Evolutionary conservation across 1,140 invertebrate genomes (phyloP).

Genomic region (Caligus rogercresseyi): DNA sequence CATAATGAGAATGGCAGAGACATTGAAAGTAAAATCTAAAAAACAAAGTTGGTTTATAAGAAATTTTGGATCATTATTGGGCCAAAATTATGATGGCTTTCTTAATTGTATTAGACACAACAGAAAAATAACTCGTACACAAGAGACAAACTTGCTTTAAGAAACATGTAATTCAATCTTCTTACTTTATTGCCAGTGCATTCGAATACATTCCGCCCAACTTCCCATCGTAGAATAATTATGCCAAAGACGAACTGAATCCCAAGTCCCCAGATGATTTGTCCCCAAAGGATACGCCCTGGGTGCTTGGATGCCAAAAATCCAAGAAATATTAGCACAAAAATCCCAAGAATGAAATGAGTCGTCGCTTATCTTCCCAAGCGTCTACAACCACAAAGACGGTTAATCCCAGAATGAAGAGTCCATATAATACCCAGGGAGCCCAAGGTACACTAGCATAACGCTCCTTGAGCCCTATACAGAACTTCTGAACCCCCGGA

Average conservation of each 20-base stretch:
- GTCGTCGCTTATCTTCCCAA: slow-evolving; percentile 23
- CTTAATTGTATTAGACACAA: too few species aligned
- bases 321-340: slow-evolving; percentile 29
- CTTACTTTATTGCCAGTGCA: slow-evolving; percentile 53
- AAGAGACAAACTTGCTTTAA: too few species aligned
- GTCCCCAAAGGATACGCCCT: slow-evolving; percentile 46
- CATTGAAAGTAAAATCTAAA: too few species aligned
- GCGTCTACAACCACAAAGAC: slow-evolving; percentile 28
- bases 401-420: slow-evolving; percentile 19
- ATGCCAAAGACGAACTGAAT: slow-evolving; percentile 73
- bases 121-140: too few species aligned
- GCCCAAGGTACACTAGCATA: background rate
- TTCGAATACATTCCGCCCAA: slow-evolving; percentile 53
- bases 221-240: slow-evolving; percentile 60
- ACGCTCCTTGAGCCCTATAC: background rate
- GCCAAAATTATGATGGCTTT: too few species aligned
- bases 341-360: slow-evolving; percentile 45
- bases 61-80: too few species aligned
- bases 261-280: slow-evolving; percentile 54
- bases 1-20: too few species aligned
- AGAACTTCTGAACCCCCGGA: background rate
- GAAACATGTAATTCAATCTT: too few species aligned
- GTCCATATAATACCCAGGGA: background rate
- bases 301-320: slow-evolving; percentile 43
- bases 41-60: too few species aligned